Evolutionary conservation across 1,140 invertebrate genomes (phyloP), one percentile per base, ranked within the genome.

Genomic region (Drosophila auraria): DNA sequence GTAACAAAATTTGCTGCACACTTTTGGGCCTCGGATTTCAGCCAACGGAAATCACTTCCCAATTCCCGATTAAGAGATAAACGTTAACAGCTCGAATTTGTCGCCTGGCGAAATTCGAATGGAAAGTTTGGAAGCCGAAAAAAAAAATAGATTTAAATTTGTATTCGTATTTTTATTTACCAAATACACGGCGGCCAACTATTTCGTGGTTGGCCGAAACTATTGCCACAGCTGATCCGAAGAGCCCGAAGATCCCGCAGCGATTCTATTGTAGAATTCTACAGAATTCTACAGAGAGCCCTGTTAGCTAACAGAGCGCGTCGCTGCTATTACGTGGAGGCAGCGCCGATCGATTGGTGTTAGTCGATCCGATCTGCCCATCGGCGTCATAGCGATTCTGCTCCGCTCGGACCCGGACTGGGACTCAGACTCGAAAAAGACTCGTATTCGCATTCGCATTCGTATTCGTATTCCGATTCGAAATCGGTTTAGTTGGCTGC

Each of bases 351-450:
- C 68, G 65, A 70, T 71, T 70, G 49, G 40, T 49, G 40, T 30
- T 57, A 71, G 63, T 42, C 68, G 68, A 70, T 50, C 45, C 70
- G 51, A 73, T 73, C 69, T 73, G 51, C 38, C 47, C 63, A 53
- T 70, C 38, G 66, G 38, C 20, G 11, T 14, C 40, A 63, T 62
- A 63, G 20, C 63, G 30, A 45, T 63, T 68, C 33, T 12, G 64
- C 44, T 64, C 14, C 25, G 64, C 23, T 63, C 38, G 30, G 64
- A 33, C 23, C 33, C 33, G 40, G 15, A 53, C 50, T 36, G 25
- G 5, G 51, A 53, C 27, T 27, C 27, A 27, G 27, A 27, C 20
- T 20, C 20, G 20, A 20, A 20, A 20, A 5, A 30, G 27, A 30
- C 27, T 30, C 27, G 27, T 6, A 5, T 5, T 27, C 25, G 25